Percentiles rank a stretch among this genome's conserved stretches.
These are phyloP conservation scores for Lasioglossum malachurum DNA, from an alignment of 2,888 invertebrate genomes.

Conservation along the genomic window DNA sequence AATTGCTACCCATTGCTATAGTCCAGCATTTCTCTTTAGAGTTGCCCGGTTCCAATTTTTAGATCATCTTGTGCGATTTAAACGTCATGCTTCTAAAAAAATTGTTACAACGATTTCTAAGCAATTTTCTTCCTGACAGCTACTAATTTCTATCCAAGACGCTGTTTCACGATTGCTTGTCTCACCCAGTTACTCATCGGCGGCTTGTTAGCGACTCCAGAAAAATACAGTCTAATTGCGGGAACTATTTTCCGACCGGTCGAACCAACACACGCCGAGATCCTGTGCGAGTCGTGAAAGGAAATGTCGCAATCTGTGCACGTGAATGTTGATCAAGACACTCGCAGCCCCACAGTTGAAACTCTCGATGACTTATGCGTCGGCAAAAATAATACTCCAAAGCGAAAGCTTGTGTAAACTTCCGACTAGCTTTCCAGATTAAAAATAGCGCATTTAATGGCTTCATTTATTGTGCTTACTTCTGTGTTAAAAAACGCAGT, in stretches of 20 bases:
- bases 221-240: constrained; percentile 19
- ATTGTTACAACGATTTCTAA: not conserved
- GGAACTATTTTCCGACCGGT: constrained; percentile 23
- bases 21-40: not conserved
- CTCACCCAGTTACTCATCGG: not conserved
- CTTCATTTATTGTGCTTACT: not conserved
- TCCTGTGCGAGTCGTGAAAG: constrained; percentile 59
- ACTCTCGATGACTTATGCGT: not conserved
- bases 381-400: constrained; percentile 6
- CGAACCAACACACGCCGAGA: constrained; percentile 20
- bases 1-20: not conserved
- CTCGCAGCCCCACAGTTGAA: constrained; percentile 5
- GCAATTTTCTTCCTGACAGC: not conserved
- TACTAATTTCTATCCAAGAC: too few species aligned
- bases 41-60: not conserved
- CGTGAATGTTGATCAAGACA: constrained; percentile 26
- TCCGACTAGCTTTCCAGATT: not conserved
- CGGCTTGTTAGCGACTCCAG: not conserved
- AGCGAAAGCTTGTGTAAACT: constrained; percentile 8
- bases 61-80: not conserved
- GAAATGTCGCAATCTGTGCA: constrained; percentile 71
- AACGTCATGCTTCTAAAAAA: not conserved
- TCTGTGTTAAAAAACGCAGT: not conserved
- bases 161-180: not conserved
- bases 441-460: not conserved